phyloP scores from a whole-genome alignment of 2,113 vertebrate species.

The Podarcis muralis region DNA sequence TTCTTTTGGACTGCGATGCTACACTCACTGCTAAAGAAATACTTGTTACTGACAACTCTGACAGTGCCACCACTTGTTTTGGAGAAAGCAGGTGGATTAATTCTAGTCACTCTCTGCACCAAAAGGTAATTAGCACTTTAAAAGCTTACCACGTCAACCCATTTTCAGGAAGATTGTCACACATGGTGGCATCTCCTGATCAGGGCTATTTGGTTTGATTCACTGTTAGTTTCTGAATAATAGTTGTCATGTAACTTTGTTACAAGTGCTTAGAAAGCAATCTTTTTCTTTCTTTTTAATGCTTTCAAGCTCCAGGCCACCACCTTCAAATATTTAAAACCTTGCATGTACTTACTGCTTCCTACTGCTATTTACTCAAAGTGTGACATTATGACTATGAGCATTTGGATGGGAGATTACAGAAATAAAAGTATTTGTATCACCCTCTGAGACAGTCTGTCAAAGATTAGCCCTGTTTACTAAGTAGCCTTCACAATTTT shows the following conservation, averaged over 20 bases:
- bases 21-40: background rate
- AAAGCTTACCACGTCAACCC: background rate
- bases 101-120: background rate
- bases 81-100: background rate
- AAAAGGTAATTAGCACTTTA: background rate
- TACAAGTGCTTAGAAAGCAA: background rate
- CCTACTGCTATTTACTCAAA: slow-evolving; percentile 29
- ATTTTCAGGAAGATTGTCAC: background rate
- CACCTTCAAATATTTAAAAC: slow-evolving; percentile 47
- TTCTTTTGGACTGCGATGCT: too few relatives aligned
- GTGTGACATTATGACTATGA: slow-evolving; percentile 27
- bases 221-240: background rate
- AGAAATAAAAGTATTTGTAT: background rate
- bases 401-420: slow-evolving; percentile 27
- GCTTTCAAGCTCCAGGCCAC: background rate
- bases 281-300: background rate
- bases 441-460: slow-evolving; percentile 39
- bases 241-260: background rate
- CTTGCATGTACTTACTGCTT: slow-evolving; percentile 29
- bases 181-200: background rate
- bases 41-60: background rate
- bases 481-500: slow-evolving; percentile 51
- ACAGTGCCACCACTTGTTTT: background rate
- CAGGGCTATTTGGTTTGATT: background rate
- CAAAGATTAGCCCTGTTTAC: slow-evolving; percentile 49